A percentile compares a stretch with the other conserved stretches of the same genome.
These are phyloP conservation scores for Lasioglossum pauxillum DNA, from an alignment of 2,888 invertebrate genomes.

Conservation along the genomic window DNA sequence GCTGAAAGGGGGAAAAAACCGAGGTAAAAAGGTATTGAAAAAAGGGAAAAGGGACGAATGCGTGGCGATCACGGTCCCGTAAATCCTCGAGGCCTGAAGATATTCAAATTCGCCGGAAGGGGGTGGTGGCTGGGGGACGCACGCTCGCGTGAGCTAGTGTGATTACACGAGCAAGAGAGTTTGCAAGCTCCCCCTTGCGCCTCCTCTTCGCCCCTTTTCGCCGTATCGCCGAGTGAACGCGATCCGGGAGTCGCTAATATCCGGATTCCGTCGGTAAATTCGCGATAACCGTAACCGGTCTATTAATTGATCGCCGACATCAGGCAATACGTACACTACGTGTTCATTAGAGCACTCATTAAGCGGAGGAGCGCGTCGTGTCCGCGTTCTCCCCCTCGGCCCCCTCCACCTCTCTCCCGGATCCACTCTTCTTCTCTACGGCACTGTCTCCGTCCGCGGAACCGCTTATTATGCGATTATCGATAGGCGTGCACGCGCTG, in stretches of 20 bases:
- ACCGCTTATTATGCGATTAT: slow-evolving; percentile 56
- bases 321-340: slow-evolving; percentile 32
- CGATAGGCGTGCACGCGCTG: slow-evolving; percentile 49
- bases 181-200: neutral
- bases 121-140: neutral
- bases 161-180: slow-evolving; percentile 7
- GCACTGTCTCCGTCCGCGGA: neutral
- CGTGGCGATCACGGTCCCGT: neutral
- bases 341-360: slow-evolving; percentile 57
- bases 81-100: slow-evolving; percentile 1
- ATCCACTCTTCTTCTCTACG: neutral
- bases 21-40: neutral
- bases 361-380: slow-evolving; percentile 39
- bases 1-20: neutral
- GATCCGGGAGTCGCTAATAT: slow-evolving; percentile 38
- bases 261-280: slow-evolving; percentile 67
- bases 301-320: slow-evolving; percentile 62
- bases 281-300: slow-evolving; percentile 60
- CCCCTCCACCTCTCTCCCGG: neutral
- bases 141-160: neutral
- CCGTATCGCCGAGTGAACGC: neutral
- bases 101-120: slow-evolving; percentile 11
- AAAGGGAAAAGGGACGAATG: neutral
- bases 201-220: neutral
- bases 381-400: slow-evolving; percentile 12